These are phyloP conservation scores for Stegophylla sp. DNA, from an alignment of 2,888 invertebrate species.

Conservation along the genomic window DNA sequence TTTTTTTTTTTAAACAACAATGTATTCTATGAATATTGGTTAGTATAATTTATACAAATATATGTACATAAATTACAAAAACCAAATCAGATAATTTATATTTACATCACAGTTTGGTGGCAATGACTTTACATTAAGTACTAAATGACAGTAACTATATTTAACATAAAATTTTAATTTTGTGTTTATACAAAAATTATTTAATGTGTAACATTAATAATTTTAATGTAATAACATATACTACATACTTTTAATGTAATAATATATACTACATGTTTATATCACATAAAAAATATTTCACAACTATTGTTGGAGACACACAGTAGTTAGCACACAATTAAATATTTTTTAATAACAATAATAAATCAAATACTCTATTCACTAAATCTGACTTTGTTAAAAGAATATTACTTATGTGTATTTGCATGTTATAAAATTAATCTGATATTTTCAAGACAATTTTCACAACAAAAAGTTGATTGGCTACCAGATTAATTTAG, in stretches of 20 bases:
- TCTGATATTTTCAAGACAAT: too few species aligned
- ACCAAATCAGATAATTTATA: slow-evolving; percentile 22
- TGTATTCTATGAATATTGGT: not conserved
- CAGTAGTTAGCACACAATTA: slow-evolving; percentile 5
- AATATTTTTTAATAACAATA: slow-evolving; percentile 8
- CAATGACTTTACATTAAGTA: slow-evolving; percentile 34
- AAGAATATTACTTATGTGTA: not conserved
- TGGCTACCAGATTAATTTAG: too few species aligned
- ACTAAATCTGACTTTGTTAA: slow-evolving; percentile 4
- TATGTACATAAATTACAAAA: slow-evolving; percentile 31
- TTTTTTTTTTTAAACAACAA: not conserved
- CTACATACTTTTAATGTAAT: not conserved
- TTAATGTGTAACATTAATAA: slow-evolving; percentile 9
- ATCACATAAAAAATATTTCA: slow-evolving; percentile 5
- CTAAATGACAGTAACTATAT: slow-evolving; percentile 30
- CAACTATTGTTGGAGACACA: slow-evolving; percentile 1
- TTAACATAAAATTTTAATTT: not conserved
- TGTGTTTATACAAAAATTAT: slow-evolving; percentile 13
- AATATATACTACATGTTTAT: not conserved
- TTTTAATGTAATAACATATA: not conserved
- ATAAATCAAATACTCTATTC: slow-evolving; percentile 19
- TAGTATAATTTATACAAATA: slow-evolving; percentile 16
- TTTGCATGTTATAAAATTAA: not conserved
- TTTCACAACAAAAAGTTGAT: too few species aligned
- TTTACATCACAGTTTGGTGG: slow-evolving; percentile 35